Evolutionary conservation across 1,140 invertebrate species (phyloP).

Genomic region (Drosophila truncata): DNA sequence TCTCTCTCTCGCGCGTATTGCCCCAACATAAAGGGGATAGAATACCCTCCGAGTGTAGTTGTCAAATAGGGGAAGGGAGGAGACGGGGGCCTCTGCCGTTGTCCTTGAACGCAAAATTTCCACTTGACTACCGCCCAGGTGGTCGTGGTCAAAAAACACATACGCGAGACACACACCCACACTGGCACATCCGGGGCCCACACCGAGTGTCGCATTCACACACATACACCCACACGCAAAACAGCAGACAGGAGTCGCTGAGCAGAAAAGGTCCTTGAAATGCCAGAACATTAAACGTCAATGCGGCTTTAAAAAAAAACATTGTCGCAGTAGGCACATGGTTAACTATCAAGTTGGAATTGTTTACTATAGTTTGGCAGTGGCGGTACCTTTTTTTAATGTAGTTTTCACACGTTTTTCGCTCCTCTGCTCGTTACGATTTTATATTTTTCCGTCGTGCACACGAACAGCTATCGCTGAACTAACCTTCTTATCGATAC

Average conservation of each 20-base stretch:
- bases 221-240: conserved; percentile 14
- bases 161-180: conserved; percentile 36
- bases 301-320: conserved; percentile 1
- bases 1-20: neutral
- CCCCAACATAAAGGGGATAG: conserved; percentile 4
- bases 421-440: conserved; percentile 74
- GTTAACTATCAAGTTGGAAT: conserved; percentile 20
- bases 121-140: conserved; percentile 76
- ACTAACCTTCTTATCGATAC: too few species aligned
- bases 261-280: conserved; percentile 63
- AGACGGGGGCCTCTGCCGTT: conserved; percentile 52
- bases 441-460: conserved; percentile 79
- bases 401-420: conserved; percentile 81
- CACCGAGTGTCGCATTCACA: conserved; percentile 6
- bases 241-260: conserved; percentile 36
- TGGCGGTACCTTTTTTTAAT: conserved; percentile 68
- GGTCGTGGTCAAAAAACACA: conserved; percentile 66
- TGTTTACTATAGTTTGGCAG: conserved; percentile 2
- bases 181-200: conserved; percentile 13
- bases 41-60: conserved; percentile 16
- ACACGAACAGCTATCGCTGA: conserved; percentile 44
- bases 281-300: conserved; percentile 25
- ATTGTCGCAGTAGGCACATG: neutral
- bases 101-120: conserved; percentile 82
- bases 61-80: conserved; percentile 6